A percentile compares a stretch with the other conserved stretches of the same genome.
Evolutionary conservation across 2,113 vertebrate species (phyloP).

Genomic region (Oreochromis tanganicae): DNA sequence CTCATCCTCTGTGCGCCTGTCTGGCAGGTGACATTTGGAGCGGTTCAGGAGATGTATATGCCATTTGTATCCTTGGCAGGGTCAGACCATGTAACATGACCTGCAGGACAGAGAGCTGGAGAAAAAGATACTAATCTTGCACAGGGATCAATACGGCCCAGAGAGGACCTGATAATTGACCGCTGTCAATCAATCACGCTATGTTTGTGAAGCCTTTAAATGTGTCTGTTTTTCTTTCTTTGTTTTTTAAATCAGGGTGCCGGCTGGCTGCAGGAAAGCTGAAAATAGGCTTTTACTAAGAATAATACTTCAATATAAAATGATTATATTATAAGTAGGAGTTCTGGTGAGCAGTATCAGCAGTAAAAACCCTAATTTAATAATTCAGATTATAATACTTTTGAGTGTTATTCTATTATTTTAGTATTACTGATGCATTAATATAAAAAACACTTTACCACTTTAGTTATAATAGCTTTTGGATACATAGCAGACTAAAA

Average conservation of each 20-base stretch:
- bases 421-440: not conserved
- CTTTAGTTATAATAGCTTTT: not conserved
- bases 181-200: constrained; percentile 60
- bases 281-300: not conserved
- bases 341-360: not conserved
- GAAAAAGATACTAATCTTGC: constrained; percentile 61
- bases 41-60: constrained; percentile 60
- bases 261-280: not conserved
- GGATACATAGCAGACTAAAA: not conserved
- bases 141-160: constrained; percentile 58
- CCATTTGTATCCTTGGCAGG: constrained; percentile 70
- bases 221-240: not conserved
- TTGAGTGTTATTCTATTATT: not conserved
- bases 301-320: not conserved
- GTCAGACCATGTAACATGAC: constrained; percentile 66
- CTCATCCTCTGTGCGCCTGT: constrained; percentile 4
- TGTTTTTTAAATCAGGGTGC: not conserved
- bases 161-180: constrained; percentile 64
- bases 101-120: constrained; percentile 53
- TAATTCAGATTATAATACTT: not conserved
- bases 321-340: not conserved
- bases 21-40: constrained; percentile 71
- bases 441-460: not conserved
- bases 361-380: not conserved
- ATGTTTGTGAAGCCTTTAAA: constrained; percentile 45